A percentile compares a stretch with the other conserved stretches of the same genome.
phyloP scores from a whole-genome alignment of 2,797 vertebrate genomes.

The Melanotaenia trifasciata region DNA sequence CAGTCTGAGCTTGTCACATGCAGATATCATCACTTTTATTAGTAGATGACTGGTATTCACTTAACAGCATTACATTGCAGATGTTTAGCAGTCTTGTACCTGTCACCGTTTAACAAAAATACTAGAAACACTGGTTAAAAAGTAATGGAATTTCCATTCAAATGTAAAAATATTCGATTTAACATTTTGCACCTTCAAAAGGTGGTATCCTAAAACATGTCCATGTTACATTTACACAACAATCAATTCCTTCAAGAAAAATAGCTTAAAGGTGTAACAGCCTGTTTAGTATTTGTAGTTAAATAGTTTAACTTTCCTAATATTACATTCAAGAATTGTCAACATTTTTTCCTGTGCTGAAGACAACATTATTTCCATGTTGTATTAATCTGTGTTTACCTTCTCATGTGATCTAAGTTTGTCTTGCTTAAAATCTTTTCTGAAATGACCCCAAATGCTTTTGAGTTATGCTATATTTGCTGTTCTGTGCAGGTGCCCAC shows the following conservation, averaged over 20 bases:
- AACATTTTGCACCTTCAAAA: no score
- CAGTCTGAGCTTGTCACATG: background rate
- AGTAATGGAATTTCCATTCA: background rate
- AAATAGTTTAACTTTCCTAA: background rate
- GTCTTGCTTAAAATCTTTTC: background rate
- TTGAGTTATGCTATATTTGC: background rate
- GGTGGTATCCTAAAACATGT: no score
- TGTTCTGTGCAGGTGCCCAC: slow-evolving; percentile 79
- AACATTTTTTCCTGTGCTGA: background rate
- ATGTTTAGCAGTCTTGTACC: background rate
- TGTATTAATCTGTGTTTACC: background rate
- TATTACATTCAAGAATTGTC: background rate
- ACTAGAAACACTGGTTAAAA: background rate
- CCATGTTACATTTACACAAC: no score
- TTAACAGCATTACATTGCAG: background rate
- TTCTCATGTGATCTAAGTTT: background rate
- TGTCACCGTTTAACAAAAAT: background rate
- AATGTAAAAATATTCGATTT: no score
- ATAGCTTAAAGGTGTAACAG: background rate
- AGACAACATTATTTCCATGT: background rate
- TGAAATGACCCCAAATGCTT: background rate
- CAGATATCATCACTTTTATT: background rate
- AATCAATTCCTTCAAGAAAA: no score
- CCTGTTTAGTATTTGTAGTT: background rate
- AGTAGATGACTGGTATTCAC: background rate